Base-by-base conservation (phyloP, 2,797 vertebrate genomes). In the Oceanodroma leucorhoa region DNA sequence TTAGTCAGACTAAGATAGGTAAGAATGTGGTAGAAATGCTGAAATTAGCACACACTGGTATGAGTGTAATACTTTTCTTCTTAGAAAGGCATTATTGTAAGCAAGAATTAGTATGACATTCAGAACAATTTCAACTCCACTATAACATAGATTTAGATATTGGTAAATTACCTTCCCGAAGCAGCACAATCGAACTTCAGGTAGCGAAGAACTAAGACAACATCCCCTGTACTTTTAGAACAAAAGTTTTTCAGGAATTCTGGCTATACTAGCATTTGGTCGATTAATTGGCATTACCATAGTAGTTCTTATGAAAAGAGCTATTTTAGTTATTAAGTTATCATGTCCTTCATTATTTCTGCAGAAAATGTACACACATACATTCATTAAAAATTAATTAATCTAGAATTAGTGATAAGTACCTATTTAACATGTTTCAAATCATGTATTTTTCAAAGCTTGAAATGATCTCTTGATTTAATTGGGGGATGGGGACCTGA, bases 121-220 rank as follows among this genome's bases (percentile, higher is more conserved):
- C 51, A 70, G 61, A 89, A 94, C 13, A 26, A 40, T 66, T 94
- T 85, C 32, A 91, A 36, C 48, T 55, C 50, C 34, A 5, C 32
- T 57, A 9, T 29, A 85, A 60, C 17, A 36, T 34, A 89, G 90
- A 79, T 87, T 89, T 92, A 81, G 18, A 43, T 90, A 55, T 50
- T 57, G 81, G 15, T 57, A 71, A 90, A n/a, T 54, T 87, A 76
- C 43, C 43, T 91, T 87, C 32, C 61, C 71, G 72, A 94, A 93
- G 78, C 38, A 93, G 23, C n/a, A 75, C 12, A 94, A 77, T 87
- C 27, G 91, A 86, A 87, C 96, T 95, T 96, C 79, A 77, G 70
- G 60, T 45, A 88, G 26, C 6, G 26, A 61, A 92, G 87, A 60
- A 72, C 83, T 38, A 53, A 71, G 54, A n/a, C 43, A 83, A 22